phyloP scores from a whole-genome alignment of 2,888 invertebrate genomes.

The Rhagonycha lutea region DNA sequence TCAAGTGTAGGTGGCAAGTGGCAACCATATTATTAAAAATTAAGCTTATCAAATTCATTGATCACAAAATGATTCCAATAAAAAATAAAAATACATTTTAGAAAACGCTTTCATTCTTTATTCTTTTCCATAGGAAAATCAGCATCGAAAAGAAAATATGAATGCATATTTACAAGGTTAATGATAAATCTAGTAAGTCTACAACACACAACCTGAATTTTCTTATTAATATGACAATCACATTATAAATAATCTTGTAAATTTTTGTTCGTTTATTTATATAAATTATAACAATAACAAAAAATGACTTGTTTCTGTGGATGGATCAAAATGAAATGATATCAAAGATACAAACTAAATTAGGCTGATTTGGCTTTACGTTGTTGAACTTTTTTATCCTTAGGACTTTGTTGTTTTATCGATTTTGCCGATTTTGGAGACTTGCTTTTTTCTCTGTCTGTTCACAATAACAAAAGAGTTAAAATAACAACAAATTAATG shows the following conservation, averaged over 20 bases:
- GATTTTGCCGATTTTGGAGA: slow-evolving; percentile 65
- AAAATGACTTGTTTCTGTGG: neutral
- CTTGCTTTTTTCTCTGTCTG: slow-evolving; percentile 60
- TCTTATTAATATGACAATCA: slow-evolving; percentile 1
- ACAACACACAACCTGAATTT: neutral
- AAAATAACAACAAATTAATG: neutral
- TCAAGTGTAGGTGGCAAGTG: neutral
- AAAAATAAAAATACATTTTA: neutral
- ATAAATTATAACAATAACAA: slow-evolving; percentile 2
- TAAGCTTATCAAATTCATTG: neutral
- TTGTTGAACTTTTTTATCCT: slow-evolving; percentile 77
- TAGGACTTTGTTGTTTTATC: slow-evolving; percentile 72
- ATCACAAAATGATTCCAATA: neutral
- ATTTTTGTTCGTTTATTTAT: neutral
- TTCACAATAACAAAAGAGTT: slow-evolving; percentile 41
- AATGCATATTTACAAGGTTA: neutral
- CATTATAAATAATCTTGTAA: slow-evolving; percentile 1
- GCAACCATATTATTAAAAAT: neutral
- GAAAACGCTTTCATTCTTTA: neutral
- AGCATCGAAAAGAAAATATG: neutral
- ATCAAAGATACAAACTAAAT: slow-evolving; percentile 13
- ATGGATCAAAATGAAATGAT: neutral
- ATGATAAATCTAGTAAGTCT: neutral
- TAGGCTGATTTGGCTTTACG: slow-evolving; percentile 68
- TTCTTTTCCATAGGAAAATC: slow-evolving; percentile 1